Conservation (phyloP, 2,797 vertebrate genomes). For the Chelon auratus region DNA sequence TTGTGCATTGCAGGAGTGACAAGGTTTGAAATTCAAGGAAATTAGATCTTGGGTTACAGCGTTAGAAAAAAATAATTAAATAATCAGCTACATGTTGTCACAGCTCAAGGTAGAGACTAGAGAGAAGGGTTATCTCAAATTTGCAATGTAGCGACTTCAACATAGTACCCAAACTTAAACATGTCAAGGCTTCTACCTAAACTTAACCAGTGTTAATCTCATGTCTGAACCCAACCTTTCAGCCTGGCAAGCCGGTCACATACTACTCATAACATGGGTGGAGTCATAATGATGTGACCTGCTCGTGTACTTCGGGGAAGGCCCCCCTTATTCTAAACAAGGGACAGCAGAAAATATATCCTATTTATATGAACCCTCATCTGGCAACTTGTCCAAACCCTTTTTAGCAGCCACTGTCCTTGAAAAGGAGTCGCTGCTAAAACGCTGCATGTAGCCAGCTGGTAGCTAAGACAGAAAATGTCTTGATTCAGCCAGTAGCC, state of each 20-base stretch:
- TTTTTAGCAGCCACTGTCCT: slow-evolving; percentile 41
- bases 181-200: slow-evolving; percentile 9
- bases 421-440: slow-evolving; percentile 17
- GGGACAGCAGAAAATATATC: slow-evolving; percentile 28
- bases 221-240: slow-evolving; percentile 18
- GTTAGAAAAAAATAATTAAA: neutral
- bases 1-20: neutral
- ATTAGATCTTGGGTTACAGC: neutral
- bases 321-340: slow-evolving; percentile 13
- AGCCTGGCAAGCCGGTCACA: slow-evolving; percentile 7
- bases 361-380: slow-evolving; percentile 43
- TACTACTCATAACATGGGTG: slow-evolving; percentile 10
- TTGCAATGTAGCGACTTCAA: neutral
- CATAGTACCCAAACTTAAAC: slow-evolving; percentile 1
- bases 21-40: neutral
- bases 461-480: slow-evolving; percentile 13
- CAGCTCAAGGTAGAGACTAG: neutral
- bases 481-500: slow-evolving; percentile 7
- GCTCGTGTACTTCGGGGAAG: slow-evolving; percentile 12
- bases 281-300: slow-evolving; percentile 1
- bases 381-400: slow-evolving; percentile 27
- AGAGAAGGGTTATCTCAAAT: neutral
- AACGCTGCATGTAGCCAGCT: slow-evolving; percentile 23
- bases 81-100: neutral
- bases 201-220: slow-evolving; percentile 20